phyloP scores from a whole-genome alignment of 2,113 vertebrate species.

The Neogobius melanostomus region DNA sequence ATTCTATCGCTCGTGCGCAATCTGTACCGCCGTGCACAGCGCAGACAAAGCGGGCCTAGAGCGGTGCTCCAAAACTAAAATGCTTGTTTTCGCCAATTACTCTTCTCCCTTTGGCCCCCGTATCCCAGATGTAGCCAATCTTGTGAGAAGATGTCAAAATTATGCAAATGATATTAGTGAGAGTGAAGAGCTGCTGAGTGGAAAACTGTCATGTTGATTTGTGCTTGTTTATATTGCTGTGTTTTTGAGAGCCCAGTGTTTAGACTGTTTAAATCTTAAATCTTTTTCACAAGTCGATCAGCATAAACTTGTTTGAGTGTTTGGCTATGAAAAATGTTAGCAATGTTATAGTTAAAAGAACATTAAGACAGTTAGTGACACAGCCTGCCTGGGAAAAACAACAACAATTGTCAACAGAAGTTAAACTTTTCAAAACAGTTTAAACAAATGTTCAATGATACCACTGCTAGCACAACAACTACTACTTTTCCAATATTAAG shows the following conservation, averaged over 20 bases:
- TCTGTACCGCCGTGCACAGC: constrained; percentile 32
- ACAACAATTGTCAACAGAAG: no score
- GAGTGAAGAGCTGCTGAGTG: constrained; percentile 3
- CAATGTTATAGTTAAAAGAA: no score
- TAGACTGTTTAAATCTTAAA: not conserved
- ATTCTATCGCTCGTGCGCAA: constrained; percentile 26
- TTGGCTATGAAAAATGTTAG: no score
- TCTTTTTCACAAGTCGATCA: not conserved
- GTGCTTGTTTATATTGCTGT: constrained; percentile 25
- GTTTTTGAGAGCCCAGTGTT: constrained; percentile 11
- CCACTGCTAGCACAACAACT: no score
- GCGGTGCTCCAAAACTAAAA: constrained; percentile 52
- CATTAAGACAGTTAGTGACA: no score
- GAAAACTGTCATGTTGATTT: constrained; percentile 28
- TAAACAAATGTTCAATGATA: no score
- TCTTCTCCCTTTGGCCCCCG: constrained; percentile 21
- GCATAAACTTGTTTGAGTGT: not conserved
- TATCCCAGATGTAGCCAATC: constrained; percentile 52
- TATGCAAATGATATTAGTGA: constrained; percentile 42
- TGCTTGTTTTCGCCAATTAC: constrained; percentile 55
- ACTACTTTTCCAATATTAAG: no score
- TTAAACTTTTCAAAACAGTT: no score
- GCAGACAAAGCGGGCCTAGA: constrained; percentile 35
- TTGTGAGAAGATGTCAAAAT: constrained; percentile 53
- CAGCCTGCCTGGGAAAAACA: no score